Evolutionary conservation across 2,113 vertebrate genomes (phyloP), one percentile per base, ranked within the genome.

Genomic region (Campylorhamphus procurvoides): DNA sequence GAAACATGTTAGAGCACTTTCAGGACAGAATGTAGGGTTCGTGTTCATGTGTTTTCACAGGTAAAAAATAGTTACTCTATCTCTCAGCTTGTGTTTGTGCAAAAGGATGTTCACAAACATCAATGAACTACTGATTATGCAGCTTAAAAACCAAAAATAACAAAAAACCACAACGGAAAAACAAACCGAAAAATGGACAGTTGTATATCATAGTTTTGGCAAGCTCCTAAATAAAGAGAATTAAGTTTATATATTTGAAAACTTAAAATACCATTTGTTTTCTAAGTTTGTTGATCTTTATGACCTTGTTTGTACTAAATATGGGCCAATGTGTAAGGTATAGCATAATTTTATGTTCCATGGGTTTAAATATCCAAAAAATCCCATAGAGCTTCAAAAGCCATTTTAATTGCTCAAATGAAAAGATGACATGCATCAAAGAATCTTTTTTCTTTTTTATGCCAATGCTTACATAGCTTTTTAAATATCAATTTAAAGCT

Each of bases 331-430:
- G 64, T 96, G 83, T 64, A 96, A 97, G 74, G 91, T 78, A 96
- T 42, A 31, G 77, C 82, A 96, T 77, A 84, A 91, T 97, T 97
- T 97, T 98, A 84, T 97, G 96, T 93, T 96, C 83, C 92, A 7
- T 90, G 71, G 89, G 79, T 67, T 97, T 97, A 97, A 97, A 97
- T 97, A 37, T 37, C 37, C 37, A 37, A 37, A 96, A 96, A 97
- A 95, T 97, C 83, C 91, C 64, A 94, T 89, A 95, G 95, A 96
- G 79, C 92, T 98, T 97, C 96, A 98, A 97, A 98, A 97, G 93
- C 69, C 89, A 93, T 95, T 97, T 97, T 97, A 98, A 98, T 97
- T 97, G 93, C 92, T 91, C 89, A 98, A 98, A 95, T 96, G 87
- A 93, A 98, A 96, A 96, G 91, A 97, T 92, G 94, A 90, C 84